A percentile compares a stretch with the other conserved stretches of the same genome.
Conservation (phyloP, 2,113 vertebrate genomes). For the Hemiprocne comata region DNA sequence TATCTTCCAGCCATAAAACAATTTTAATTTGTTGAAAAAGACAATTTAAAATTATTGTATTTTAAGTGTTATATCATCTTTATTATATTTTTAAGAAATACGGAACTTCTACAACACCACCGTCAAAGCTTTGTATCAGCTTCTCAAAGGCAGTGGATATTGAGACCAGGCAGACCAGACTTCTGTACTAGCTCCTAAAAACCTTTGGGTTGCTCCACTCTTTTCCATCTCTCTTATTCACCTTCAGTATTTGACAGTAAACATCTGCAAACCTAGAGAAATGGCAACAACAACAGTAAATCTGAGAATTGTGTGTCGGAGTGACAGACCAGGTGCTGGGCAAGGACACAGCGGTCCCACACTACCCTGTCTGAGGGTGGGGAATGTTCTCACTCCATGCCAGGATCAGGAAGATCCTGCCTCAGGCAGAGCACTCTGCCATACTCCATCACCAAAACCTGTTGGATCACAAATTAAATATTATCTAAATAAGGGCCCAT, state of each 20-base stretch:
- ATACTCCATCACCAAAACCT: neutral
- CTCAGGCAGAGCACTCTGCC: neutral
- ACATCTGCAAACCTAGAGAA: neutral
- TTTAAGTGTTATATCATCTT: conserved; percentile 36
- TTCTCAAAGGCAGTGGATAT: neutral
- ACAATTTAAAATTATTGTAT: conserved; percentile 34
- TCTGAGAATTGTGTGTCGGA: neutral
- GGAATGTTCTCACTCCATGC: neutral
- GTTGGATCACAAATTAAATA: neutral
- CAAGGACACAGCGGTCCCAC: accelerated
- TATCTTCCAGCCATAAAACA: conserved; percentile 34
- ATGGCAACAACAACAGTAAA: neutral
- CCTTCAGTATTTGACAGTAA: neutral
- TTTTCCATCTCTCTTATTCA: neutral
- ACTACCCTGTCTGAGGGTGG: accelerated
- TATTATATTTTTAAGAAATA: conserved; percentile 19
- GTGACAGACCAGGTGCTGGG: neutral
- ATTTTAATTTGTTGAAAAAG: conserved; percentile 49
- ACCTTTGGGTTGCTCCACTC: neutral
- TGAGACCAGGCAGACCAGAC: neutral
- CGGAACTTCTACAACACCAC: neutral
- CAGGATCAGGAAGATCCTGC: neutral
- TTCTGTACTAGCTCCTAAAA: neutral
- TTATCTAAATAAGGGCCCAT: neutral
- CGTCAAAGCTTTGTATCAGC: neutral